Conservation (phyloP, 1,140 invertebrate genomes). For the Homarus americanus region DNA sequence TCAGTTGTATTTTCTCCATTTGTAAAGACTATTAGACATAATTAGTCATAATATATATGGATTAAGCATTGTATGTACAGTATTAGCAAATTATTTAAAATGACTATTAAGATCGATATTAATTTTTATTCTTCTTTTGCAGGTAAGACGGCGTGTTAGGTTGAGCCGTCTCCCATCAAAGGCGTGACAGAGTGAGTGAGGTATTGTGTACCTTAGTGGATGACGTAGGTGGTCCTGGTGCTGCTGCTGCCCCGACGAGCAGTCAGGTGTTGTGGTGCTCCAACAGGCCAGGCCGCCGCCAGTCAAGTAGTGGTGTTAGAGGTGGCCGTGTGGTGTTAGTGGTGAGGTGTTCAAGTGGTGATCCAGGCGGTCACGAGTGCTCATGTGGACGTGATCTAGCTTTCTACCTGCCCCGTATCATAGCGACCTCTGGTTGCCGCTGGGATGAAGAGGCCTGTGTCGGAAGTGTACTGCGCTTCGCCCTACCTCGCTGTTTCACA, state of each 20-base stretch:
- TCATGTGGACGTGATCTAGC: slow-evolving; percentile 53
- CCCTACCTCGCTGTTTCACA: slow-evolving; percentile 56
- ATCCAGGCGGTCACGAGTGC: slow-evolving; percentile 48
- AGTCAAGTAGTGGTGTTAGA: slow-evolving; percentile 6
- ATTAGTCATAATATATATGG: too few species aligned
- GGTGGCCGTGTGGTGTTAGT: slow-evolving; percentile 51
- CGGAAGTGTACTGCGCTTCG: slow-evolving; percentile 63
- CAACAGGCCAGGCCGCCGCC: slow-evolving; percentile 29
- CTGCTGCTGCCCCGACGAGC: slow-evolving; percentile 40
- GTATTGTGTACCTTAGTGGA: slow-evolving; percentile 47
- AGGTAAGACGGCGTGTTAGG: slow-evolving; percentile 66
- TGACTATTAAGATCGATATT: too few species aligned
- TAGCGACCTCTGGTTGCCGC: slow-evolving; percentile 47
- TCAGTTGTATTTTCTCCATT: too few species aligned
- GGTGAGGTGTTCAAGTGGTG: slow-evolving; percentile 22
- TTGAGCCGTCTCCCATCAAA: slow-evolving; percentile 52
- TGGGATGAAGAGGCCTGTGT: slow-evolving; percentile 68
- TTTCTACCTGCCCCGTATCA: slow-evolving; percentile 29
- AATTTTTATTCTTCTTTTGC: slow-evolving; percentile 22
- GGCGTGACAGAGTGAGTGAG: slow-evolving; percentile 42
- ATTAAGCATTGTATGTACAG: too few species aligned
- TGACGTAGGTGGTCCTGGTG: slow-evolving; percentile 38
- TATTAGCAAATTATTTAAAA: too few species aligned
- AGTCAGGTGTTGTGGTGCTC: slow-evolving; percentile 47
- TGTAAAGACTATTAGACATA: too few species aligned